Base-by-base conservation (phyloP, 1,140 invertebrate species). In the Nasonia giraulti region DNA sequence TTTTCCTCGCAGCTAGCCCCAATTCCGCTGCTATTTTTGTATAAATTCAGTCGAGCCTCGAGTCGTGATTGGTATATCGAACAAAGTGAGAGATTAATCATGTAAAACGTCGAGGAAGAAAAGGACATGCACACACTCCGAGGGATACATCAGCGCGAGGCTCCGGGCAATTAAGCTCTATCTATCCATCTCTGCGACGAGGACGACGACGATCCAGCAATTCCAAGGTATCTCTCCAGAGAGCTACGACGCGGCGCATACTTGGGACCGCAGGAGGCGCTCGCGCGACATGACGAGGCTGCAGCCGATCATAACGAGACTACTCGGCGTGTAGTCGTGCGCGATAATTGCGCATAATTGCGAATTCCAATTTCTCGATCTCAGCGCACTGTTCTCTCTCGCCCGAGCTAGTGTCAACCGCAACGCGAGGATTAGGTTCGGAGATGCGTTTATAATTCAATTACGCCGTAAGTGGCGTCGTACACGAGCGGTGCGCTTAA, bases 381-480 rank as follows among this genome's bases (percentile, higher is more conserved):
- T 83, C n/a, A 11, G 23, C 69, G 86, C 86, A 85, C 87, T 66
- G 17, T n/a, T 66, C 66, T 86, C 87, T 86, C 17, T 62, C 55
- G n/a, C 55, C 4, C 14, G 20, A 12, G 47, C 12, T 17, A 62
- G 88, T 91, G 90, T 89, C 89, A 90, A 88, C 88, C 88, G 86
- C 89, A 90, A 87, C 73, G 80, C 78, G 50, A 89, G 88, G 88
- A 90, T 89, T 90, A 89, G 89, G 88, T 88, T 88, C 87, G 86
- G 87, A 88, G 90, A 90, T 90, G 89, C 89, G 89, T 91, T 91
- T 90, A 89, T 92, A 90, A 91, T 91, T 90, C 89, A 89, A 91
- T 92, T 91, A 90, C 86, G 88, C 86, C 87, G 88, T 90, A 91
- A 91, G 90, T 89, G 90, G 89, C 79, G 68, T 44, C 33, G 62